These are phyloP conservation scores for Ptiloglossa arizonensis DNA, from an alignment of 1,140 invertebrate genomes.

Conservation along the genomic window DNA sequence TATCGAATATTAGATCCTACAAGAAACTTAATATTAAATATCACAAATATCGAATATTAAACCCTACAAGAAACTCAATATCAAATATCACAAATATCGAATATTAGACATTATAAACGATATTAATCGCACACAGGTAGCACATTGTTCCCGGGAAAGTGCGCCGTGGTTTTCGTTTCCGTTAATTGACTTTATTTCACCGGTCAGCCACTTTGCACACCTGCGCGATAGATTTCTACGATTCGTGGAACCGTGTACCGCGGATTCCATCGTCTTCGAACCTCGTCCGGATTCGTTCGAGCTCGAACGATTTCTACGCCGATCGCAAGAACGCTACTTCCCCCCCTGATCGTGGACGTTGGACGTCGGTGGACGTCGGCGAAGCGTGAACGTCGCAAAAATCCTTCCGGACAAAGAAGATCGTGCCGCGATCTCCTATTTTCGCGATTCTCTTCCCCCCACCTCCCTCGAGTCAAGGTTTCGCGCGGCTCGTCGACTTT, in stretches of 20 bases:
- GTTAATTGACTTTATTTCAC: too few species aligned
- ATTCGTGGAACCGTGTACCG: slow-evolving; percentile 24
- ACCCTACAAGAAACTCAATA: too few species aligned
- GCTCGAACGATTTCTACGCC: neutral
- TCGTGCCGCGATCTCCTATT: neutral
- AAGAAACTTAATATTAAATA: too few species aligned
- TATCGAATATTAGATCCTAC: too few species aligned
- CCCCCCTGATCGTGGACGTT: neutral
- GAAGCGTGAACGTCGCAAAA: slow-evolving; percentile 26
- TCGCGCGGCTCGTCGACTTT: neutral
- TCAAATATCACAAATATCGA: too few species aligned
- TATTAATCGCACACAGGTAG: too few species aligned
- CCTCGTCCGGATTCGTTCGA: slow-evolving; percentile 1
- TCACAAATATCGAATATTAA: too few species aligned
- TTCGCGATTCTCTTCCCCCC: neutral
- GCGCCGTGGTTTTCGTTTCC: too few species aligned
- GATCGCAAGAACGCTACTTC: slow-evolving; percentile 17
- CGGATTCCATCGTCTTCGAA: neutral
- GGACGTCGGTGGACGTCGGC: too few species aligned
- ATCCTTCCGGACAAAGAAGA: slow-evolving; percentile 9
- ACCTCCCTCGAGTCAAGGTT: neutral
- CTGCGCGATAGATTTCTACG: slow-evolving; percentile 6
- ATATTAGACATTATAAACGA: too few species aligned
- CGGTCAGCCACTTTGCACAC: too few species aligned
- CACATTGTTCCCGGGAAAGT: too few species aligned